A percentile compares a stretch with the other conserved stretches of the same genome.
Evolutionary conservation across 1,140 invertebrate species (phyloP).

Genomic region (Drosophila elegans): DNA sequence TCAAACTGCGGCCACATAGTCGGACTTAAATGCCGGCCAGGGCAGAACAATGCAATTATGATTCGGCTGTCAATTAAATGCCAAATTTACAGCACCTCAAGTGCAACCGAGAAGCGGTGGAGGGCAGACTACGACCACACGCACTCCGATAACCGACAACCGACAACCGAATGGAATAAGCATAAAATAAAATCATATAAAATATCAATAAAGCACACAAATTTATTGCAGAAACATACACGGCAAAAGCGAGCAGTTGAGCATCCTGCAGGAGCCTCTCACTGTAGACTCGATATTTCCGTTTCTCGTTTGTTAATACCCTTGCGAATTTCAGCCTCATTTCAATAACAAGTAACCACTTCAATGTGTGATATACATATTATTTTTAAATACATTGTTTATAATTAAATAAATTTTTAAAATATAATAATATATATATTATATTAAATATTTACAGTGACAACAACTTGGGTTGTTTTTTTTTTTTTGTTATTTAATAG

Average conservation of each 20-base stretch:
- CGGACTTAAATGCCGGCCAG: conserved; percentile 17
- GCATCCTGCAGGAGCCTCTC: conserved; percentile 17
- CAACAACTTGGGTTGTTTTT: too few relatives aligned
- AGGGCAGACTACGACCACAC: not conserved
- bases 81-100: conserved; percentile 56
- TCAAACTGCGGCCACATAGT: conserved; percentile 34
- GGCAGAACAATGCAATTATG: conserved; percentile 48
- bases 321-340: not conserved
- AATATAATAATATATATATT: too few relatives aligned
- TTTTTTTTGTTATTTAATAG: too few relatives aligned
- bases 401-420: too few relatives aligned
- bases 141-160: not conserved
- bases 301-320: not conserved
- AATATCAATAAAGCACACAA: conserved; percentile 53
- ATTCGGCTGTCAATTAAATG: conserved; percentile 56
- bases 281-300: conserved; percentile 1
- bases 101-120: not conserved
- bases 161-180: conserved; percentile 25
- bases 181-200: conserved; percentile 51
- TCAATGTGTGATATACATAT: too few relatives aligned
- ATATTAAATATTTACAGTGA: too few relatives aligned
- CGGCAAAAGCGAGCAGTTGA: conserved; percentile 17
- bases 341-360: too few relatives aligned
- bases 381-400: too few relatives aligned
- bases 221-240: conserved; percentile 55